Base-by-base conservation (phyloP, 2,113 vertebrate species). In the Nematolebias whitei region DNA sequence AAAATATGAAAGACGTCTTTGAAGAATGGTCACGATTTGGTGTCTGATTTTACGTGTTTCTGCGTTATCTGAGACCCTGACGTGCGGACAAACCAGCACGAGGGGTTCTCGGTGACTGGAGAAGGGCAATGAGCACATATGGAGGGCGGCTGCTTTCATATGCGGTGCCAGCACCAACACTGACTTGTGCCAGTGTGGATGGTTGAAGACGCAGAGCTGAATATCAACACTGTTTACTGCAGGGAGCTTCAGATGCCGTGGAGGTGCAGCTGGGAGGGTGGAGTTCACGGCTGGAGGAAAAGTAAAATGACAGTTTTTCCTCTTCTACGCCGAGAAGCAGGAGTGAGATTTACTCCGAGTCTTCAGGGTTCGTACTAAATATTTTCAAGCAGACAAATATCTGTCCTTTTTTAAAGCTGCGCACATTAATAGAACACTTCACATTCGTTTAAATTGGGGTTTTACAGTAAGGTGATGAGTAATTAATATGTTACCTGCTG, bases 101-200 rank as follows among this genome's bases (percentile, higher is more conserved):
- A 50, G 58, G 13, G 16, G 18, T 12, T 23, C 58, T 63, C 38
- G 24, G 35, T 13, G 23, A 68, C 68, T 72, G 64, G 44, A 66
- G 59, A 39, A 59, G 73, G 72, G 65, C 50, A 74, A 64, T 58
- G 65, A 54, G 40, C 70, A 78, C 62, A 70, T 65, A 53, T 24
- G 74, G 16, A 84, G 74, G 83, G 74, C 64, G 71, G 58, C 82
- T 15, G 71, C 53, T 80, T 82, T 87, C 77, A 62, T 74, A 24
- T 15, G 49, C 52, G 0, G 39, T 67, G 89, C 90, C 90, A 90
- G 71, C 68, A 38, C 74, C 89, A 90, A 90, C 83, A 88, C 75
- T 79, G 73, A 65, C 55, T 71, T 53, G 59, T 71, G 71, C 78
- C 82, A 83, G 74, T 24, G 76, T 53, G 50, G 76, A 75, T 56